Evolutionary conservation across 92 coral and sea anemone genomes (phyloP).

Genomic region (Ricordea florida): DNA sequence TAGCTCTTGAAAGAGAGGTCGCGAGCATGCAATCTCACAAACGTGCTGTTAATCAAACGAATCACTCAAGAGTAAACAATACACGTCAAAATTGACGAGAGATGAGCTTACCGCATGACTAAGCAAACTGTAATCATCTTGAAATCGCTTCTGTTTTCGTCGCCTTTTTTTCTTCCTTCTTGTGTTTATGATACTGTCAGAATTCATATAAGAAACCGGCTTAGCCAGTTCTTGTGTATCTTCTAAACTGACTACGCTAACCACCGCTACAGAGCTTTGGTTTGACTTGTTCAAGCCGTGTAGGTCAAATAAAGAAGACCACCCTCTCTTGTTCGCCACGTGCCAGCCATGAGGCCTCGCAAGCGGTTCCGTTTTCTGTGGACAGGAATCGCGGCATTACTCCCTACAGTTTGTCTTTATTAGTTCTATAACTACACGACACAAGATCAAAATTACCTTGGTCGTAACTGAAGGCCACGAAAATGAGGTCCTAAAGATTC

Average conservation of each 20-base stretch:
- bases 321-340: slow-evolving; percentile 57
- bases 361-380: slow-evolving; percentile 3
- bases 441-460: too few relatives aligned
- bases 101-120: slow-evolving; percentile 19
- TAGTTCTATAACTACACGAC: too few relatives aligned
- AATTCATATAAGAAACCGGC: background rate
- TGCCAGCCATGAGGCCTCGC: slow-evolving; percentile 45
- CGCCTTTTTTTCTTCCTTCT: background rate
- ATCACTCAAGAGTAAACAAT: background rate
- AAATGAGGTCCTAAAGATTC: background rate
- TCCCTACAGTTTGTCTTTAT: background rate
- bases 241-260: background rate
- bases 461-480: background rate
- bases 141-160: background rate
- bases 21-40: background rate
- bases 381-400: background rate
- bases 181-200: background rate
- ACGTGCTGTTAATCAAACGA: slow-evolving; percentile 9
- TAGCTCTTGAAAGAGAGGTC: slow-evolving; percentile 1
- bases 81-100: slow-evolving; percentile 1
- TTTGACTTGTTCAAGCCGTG: slow-evolving; percentile 32
- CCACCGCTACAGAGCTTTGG: slow-evolving; percentile 8
- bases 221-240: background rate
- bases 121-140: background rate
- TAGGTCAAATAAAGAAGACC: slow-evolving; percentile 40